These are phyloP conservation scores for Salvator merianae DNA, from an alignment of 2,113 vertebrate genomes.

Conservation along the genomic window DNA sequence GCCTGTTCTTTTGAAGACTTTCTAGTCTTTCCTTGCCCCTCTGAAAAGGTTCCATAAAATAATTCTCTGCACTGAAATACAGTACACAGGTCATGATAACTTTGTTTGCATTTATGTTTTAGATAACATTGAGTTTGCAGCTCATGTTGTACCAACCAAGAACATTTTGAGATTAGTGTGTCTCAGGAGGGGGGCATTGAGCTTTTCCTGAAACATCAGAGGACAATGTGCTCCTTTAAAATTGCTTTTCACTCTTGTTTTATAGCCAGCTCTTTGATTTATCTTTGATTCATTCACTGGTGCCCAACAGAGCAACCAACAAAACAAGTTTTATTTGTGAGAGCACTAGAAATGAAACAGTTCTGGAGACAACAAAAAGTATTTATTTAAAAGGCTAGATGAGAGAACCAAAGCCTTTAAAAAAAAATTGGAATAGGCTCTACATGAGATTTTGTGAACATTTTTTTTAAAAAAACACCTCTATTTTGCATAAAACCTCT, in stretches of 20 bases:
- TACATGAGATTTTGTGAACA: too few relatives aligned
- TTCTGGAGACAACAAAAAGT: background rate
- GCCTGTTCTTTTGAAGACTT: background rate
- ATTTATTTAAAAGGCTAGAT: background rate
- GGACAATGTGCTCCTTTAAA: constrained; percentile 21
- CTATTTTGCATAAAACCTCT: too few relatives aligned
- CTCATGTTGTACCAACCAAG: constrained; percentile 1
- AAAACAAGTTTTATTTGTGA: constrained; percentile 29
- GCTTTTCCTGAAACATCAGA: constrained; percentile 14
- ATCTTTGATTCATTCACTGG: constrained; percentile 28
- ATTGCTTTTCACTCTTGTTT: constrained; percentile 31
- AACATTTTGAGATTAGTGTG: constrained; percentile 7
- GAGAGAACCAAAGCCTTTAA: background rate
- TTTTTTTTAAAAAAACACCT: too few relatives aligned
- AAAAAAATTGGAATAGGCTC: too few relatives aligned
- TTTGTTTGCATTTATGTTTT: constrained; percentile 3
- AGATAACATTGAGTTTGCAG: background rate
- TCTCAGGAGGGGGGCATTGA: background rate
- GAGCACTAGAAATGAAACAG: constrained; percentile 13
- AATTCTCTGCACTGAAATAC: background rate
- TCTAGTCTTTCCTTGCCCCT: background rate
- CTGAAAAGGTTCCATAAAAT: background rate
- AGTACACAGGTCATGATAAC: background rate
- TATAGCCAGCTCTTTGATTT: constrained; percentile 31
- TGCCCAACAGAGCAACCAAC: constrained; percentile 7